A percentile compares a stretch with the other conserved stretches of the same genome.
These are phyloP conservation scores for Dipodomys merriami DNA, from an alignment of 2,113 vertebrate genomes.

Conservation along the genomic window DNA sequence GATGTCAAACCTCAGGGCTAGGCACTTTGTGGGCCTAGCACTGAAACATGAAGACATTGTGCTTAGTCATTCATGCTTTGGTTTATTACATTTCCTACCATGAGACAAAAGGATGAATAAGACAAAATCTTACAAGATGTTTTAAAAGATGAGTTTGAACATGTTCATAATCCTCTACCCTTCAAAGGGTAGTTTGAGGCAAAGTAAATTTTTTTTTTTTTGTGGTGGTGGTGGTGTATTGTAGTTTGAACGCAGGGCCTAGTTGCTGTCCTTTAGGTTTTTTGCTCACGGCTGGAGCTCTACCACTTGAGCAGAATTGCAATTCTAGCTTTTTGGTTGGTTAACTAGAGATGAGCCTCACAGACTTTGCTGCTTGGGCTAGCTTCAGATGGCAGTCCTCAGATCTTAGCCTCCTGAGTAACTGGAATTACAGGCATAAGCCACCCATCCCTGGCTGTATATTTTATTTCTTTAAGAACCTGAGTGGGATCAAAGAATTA, in stretches of 20 bases:
- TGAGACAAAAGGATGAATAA: constrained; percentile 15
- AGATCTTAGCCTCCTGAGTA: no score
- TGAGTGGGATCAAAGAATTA: neutral
- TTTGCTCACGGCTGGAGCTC: no score
- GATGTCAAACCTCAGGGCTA: neutral
- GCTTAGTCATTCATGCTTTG: neutral
- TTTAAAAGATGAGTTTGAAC: neutral
- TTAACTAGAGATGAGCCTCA: no score
- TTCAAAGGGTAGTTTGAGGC: neutral
- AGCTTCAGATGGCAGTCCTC: no score
- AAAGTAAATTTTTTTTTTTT: neutral
- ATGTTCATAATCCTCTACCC: neutral
- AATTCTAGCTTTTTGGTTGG: no score
- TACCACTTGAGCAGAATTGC: no score
- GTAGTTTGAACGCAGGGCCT: no score
- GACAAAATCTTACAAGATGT: neutral
- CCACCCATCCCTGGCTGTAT: neutral
- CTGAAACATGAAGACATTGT: neutral
- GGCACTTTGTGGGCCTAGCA: rapidly evolving
- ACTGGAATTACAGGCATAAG: no score
- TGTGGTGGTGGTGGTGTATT: no score
- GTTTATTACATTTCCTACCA: constrained; percentile 21
- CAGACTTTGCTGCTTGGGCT: no score
- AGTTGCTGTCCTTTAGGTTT: no score
- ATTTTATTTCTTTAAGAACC: neutral